phyloP scores from a whole-genome alignment of 2,888 invertebrate genomes.

The Syritta pipiens region DNA sequence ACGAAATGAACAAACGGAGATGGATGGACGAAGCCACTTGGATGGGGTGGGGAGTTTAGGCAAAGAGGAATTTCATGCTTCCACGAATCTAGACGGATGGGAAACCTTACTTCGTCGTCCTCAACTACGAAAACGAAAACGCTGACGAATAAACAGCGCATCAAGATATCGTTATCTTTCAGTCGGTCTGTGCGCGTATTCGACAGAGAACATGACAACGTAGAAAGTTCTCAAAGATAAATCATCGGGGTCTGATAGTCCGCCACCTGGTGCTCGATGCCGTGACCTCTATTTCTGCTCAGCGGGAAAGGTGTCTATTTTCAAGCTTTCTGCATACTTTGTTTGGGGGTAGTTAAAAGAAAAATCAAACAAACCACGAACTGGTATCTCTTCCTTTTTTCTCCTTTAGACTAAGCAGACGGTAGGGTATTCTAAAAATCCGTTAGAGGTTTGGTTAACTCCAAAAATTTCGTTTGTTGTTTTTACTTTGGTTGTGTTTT shows the following conservation, averaged over 20 bases:
- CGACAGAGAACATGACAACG: slow-evolving; percentile 39
- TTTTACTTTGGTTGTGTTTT: background rate
- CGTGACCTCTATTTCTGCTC: too few species aligned
- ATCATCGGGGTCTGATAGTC: slow-evolving; percentile 6
- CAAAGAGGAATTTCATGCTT: slow-evolving; percentile 39
- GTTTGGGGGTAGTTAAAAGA: background rate
- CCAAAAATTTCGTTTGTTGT: slow-evolving; percentile 6
- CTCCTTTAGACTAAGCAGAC: background rate
- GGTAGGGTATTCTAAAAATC: slow-evolving; percentile 31
- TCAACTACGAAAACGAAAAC: background rate
- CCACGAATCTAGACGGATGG: slow-evolving; percentile 14
- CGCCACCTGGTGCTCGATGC: background rate
- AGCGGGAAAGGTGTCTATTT: background rate
- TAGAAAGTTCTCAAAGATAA: slow-evolving; percentile 27
- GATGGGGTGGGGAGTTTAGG: slow-evolving; percentile 12
- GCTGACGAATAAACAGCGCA: background rate
- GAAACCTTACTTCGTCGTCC: background rate
- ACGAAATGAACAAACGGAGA: slow-evolving; percentile 35
- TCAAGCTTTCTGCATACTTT: background rate
- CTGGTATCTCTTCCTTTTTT: background rate
- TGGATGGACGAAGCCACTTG: slow-evolving; percentile 37
- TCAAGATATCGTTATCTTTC: slow-evolving; percentile 20
- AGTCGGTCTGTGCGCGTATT: slow-evolving; percentile 7
- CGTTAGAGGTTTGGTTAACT: slow-evolving; percentile 33
- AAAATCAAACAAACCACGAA: background rate